phyloP scores from a whole-genome alignment of 2,888 invertebrate genomes.

The Crocallis elinguaria region DNA sequence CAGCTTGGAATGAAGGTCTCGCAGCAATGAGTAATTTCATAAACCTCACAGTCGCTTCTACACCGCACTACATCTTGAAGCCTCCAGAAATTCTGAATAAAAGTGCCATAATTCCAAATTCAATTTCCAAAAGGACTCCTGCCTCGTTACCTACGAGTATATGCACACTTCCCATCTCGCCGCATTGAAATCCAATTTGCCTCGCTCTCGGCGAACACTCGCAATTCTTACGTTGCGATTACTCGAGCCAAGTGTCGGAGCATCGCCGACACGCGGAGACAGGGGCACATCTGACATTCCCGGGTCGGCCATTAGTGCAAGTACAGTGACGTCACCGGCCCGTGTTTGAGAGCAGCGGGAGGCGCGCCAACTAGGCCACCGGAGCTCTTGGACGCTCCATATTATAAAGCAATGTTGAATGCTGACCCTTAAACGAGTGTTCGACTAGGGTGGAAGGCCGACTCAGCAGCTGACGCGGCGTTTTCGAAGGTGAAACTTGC shows the following conservation, averaged over 20 bases:
- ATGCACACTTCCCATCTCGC: conserved; percentile 30
- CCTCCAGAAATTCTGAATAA: conserved; percentile 9
- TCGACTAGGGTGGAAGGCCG: conserved; percentile 10
- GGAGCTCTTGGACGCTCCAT: conserved; percentile 43
- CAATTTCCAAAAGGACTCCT: conserved; percentile 36
- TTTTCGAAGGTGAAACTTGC: conserved; percentile 26
- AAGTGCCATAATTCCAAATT: conserved; percentile 30
- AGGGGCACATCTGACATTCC: conserved; percentile 20
- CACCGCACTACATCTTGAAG: background rate
- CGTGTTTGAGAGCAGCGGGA: conserved; percentile 56
- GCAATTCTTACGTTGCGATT: conserved; percentile 31
- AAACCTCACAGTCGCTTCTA: background rate
- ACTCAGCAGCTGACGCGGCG: conserved; percentile 30
- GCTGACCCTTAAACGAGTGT: conserved; percentile 38
- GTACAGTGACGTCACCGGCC: conserved; percentile 59
- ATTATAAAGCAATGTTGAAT: conserved; percentile 37
- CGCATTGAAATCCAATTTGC: conserved; percentile 42
- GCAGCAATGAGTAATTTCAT: no score
- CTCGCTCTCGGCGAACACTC: conserved; percentile 29
- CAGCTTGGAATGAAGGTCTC: no score
- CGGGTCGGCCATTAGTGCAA: conserved; percentile 61
- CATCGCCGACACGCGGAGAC: conserved; percentile 3
- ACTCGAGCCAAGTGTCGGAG: conserved; percentile 20
- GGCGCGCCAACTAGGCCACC: conserved; percentile 70
- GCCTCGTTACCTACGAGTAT: conserved; percentile 25